Base-by-base conservation (phyloP, 2,888 invertebrate genomes). In the Drosophila quinaria region DNA sequence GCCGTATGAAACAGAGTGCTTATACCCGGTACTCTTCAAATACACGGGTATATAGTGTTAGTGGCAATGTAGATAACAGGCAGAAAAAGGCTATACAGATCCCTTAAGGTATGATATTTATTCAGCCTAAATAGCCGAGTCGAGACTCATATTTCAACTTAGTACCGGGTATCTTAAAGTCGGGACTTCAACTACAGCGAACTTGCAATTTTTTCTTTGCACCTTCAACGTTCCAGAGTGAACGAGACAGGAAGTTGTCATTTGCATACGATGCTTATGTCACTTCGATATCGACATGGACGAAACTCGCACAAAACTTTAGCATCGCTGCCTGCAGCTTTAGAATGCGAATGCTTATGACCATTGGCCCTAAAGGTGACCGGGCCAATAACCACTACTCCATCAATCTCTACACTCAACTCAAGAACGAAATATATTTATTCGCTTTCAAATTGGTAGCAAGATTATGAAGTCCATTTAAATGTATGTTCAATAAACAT, bases 181-280 rank as follows among this genome's bases (percentile, higher is more conserved):
- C 42, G 42, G 42, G 0, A 2, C 19, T 5, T 19, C 42, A 1
- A 19, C 42, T 11, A 19, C 9, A 5, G 2, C 11, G 1, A 15
- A 1, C 15, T 1, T 8, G 19, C 22, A n/a, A n/a, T 31, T 42
- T 42, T 41, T 31, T 59, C 59, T 51, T 33, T 37, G 49, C 52
- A 59, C 35, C 44, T 39, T 9, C 46, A 50, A 19, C 49, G 22
- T 22, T 22, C 22, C 3, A 22, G 22, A n/a, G 19, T 17, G 19
- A 29, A 33, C 3, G 44, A 19, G 15, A 55, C 19, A 44, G 29
- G 19, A 44, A 49, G 15, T 35, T 78, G 78, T 70, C 76, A 85
- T 80, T 83, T 85, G 83, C 78, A 81, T 83, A 74, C 42, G 46
- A 17, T 47, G 55, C 67, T 76, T 84, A 84, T 73, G 73, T 73